Evolutionary conservation across 2,113 vertebrate species (phyloP).

Genomic region (Pogona vitticeps): DNA sequence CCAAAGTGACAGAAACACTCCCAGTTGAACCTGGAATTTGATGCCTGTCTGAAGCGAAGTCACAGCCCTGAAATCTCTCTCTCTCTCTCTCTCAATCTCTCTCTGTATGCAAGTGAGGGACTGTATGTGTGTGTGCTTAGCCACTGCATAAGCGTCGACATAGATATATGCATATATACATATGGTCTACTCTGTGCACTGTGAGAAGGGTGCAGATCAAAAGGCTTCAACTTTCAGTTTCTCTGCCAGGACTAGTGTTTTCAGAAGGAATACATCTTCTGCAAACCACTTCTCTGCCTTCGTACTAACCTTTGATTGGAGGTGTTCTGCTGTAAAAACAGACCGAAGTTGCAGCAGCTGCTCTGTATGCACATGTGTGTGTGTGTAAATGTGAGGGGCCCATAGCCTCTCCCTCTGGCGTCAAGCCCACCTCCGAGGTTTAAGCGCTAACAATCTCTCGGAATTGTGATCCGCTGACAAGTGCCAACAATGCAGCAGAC

Average conservation of each 20-base stretch:
- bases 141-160: no score
- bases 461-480: not conserved
- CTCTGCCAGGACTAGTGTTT: not conserved
- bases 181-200: no score
- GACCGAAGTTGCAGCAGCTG: not conserved
- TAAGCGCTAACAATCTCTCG: not conserved
- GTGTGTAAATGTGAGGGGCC: no score
- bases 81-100: no score
- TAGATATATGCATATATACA: no score
- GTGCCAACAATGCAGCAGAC: not conserved
- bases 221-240: not conserved
- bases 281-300: not conserved
- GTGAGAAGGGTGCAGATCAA: no score
- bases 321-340: not conserved
- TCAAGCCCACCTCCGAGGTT: not conserved
- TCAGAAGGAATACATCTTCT: not conserved
- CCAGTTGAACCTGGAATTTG: no score
- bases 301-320: not conserved
- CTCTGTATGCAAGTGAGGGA: no score
- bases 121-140: no score
- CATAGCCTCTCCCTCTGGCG: not conserved
- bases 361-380: not conserved
- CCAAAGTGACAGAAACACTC: no score
- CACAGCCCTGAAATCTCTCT: no score
- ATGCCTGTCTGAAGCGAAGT: no score